A percentile compares a stretch with the other conserved stretches of the same genome.
These are phyloP conservation scores for Nasonia oneida DNA, from an alignment of 2,888 invertebrate genomes.

Conservation along the genomic window DNA sequence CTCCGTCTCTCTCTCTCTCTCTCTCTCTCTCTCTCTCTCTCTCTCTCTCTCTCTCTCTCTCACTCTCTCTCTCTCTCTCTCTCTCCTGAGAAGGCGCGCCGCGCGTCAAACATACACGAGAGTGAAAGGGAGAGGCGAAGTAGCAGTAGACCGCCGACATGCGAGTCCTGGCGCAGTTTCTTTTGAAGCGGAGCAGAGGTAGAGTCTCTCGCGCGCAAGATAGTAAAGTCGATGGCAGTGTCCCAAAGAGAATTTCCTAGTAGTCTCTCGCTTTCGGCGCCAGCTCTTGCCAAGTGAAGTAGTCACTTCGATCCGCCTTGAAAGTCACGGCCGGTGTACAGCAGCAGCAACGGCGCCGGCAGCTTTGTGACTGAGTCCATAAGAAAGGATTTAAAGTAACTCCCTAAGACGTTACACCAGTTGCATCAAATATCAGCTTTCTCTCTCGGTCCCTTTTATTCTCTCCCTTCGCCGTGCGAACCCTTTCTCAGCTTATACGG, in stretches of 20 bases:
- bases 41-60: conserved; percentile 5
- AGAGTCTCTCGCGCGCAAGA: background rate
- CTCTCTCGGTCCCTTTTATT: conserved; percentile 14
- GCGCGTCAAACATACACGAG: conserved; percentile 4
- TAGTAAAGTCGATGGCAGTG: conserved; percentile 70
- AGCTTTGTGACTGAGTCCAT: conserved; percentile 63
- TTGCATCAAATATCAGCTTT: conserved; percentile 68
- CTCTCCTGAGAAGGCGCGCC: conserved; percentile 2
- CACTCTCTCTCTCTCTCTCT: background rate
- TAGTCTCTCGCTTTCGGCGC: conserved; percentile 65
- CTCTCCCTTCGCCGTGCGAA: background rate
- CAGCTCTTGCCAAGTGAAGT: conserved; percentile 68
- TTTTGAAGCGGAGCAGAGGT: conserved; percentile 62
- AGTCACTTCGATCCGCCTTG: conserved; percentile 75
- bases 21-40: background rate
- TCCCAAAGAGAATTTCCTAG: conserved; percentile 78
- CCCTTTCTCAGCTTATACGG: conserved; percentile 9
- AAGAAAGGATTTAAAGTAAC: conserved; percentile 70
- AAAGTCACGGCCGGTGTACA: conserved; percentile 68
- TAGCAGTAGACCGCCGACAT: conserved; percentile 19
- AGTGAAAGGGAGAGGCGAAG: background rate
- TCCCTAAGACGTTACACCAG: conserved; percentile 70
- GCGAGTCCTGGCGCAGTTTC: conserved; percentile 54
- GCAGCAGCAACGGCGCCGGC: conserved; percentile 1
- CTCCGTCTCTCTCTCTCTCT: background rate